phyloP scores from a whole-genome alignment of 2,797 vertebrate species.

The Melanotaenia parkinsoni region DNA sequence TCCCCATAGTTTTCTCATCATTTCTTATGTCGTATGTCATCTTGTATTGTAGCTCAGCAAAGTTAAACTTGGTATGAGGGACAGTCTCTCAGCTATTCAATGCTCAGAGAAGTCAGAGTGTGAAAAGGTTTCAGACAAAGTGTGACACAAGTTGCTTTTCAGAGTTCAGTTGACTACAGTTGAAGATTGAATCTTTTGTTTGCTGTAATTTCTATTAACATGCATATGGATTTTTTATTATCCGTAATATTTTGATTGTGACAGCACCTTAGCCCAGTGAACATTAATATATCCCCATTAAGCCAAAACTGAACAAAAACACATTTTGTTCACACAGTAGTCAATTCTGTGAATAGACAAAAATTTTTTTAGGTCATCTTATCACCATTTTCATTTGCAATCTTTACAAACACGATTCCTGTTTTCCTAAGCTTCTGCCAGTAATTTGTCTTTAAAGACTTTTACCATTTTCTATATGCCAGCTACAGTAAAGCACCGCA shows the following conservation, averaged over 20 bases:
- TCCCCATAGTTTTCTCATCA: constrained; percentile 99
- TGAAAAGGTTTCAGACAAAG: neutral
- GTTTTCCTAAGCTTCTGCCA: constrained; percentile 66
- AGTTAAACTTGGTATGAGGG: constrained; percentile 93
- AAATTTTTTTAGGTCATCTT: neutral
- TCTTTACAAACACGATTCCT: neutral
- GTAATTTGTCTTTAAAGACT: constrained; percentile 85
- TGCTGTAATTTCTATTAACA: too few relatives aligned
- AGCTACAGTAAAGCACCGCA: constrained; percentile 82
- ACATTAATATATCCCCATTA: neutral
- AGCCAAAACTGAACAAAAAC: neutral
- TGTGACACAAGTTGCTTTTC: neutral
- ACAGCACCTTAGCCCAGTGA: neutral
- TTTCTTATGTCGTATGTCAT: constrained; percentile 93
- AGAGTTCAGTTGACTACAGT: too few relatives aligned
- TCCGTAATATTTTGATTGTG: neutral
- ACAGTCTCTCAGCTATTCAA: constrained; percentile 86
- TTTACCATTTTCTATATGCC: constrained; percentile 78
- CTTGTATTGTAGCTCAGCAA: constrained; percentile 92
- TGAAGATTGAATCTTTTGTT: too few relatives aligned
- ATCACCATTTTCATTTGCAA: neutral
- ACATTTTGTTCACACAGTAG: neutral
- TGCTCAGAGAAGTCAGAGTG: constrained; percentile 87
- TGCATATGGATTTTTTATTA: too few relatives aligned
- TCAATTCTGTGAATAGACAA: neutral